Conservation (phyloP, 2,797 vertebrate species). For the Neosilurus mollespiculum region DNA sequence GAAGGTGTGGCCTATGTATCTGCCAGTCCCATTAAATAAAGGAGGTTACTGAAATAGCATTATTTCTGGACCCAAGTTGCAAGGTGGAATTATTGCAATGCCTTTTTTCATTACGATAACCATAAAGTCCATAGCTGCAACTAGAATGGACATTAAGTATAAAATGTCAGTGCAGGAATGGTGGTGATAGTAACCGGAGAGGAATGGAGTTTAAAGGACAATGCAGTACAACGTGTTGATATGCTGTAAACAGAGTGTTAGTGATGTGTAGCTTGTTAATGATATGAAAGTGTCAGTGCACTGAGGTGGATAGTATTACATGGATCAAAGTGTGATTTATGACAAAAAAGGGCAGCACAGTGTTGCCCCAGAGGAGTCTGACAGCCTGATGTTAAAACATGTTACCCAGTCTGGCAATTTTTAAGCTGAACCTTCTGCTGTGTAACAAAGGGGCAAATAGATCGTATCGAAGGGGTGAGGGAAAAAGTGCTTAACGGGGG, state of each 20-base stretch:
- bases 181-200: background rate
- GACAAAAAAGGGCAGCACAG: background rate
- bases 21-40: background rate
- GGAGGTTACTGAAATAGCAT: background rate
- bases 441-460: background rate
- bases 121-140: background rate
- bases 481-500: background rate
- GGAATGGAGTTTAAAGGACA: background rate
- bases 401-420: background rate
- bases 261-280: too few relatives aligned
- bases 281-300: too few relatives aligned
- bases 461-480: too few relatives aligned
- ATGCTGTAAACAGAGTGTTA: background rate
- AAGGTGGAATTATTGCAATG: background rate
- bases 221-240: background rate
- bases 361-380: background rate
- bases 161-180: background rate
- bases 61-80: background rate
- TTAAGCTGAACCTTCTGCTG: background rate
- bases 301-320: background rate
- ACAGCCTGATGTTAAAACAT: background rate
- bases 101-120: background rate
- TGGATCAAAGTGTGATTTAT: background rate
- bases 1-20: background rate
- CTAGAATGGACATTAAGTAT: background rate